Base-by-base conservation (phyloP, 1,140 invertebrate species). In the Bombyx mandarina region DNA sequence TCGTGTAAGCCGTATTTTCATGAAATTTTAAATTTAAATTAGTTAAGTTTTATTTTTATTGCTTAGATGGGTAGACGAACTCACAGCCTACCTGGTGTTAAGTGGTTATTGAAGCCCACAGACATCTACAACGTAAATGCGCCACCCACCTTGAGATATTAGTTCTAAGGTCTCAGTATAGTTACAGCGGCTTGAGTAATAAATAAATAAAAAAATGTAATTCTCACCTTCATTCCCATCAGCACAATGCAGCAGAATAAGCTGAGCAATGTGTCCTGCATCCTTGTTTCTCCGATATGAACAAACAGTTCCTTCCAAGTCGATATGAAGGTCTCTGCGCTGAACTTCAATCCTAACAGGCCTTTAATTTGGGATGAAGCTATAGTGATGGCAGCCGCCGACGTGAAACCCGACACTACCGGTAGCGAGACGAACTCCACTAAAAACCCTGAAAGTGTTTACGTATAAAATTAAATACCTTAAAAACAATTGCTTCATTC, bases 361-460 rank as follows among this genome's bases (percentile, higher is more conserved):
- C 90, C 90, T 73, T 94, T 97, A 8, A 97, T 86, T 85, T 97
- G 95, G 2, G 94, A 92, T 35, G 93, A 92, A 1, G 93, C 94
- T 58, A 97, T 96, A 0, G 94, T 96, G 3, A 97, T 83, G 9
- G 95, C 94, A 0, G 95, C 94, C 0, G 95, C 95, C 6, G 95
- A 95, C 8, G 95, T 97, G 71, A 97, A 97, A 2, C 95, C 95
- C 55, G 92, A 93, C 43, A 96, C 94, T 1, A 97, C 95, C 10
- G 95, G 93, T 47, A 92, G 86, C 1, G 95, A 96, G 18, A 97
- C 94, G 75, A 96, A 96, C 66, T 96, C 94, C 8, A 96, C 93
- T 6, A 97, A 83, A 73, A 96, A 96, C 57, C 95, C 94, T 95
- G 82, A 12, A 86, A 79, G n/a, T 35, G 2, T 35, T 35, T 3